Percentiles rank a stretch among this genome's conserved stretches.
These are phyloP conservation scores for Somateria mollissima DNA, from an alignment of 2,797 vertebrate species.

Conservation along the genomic window DNA sequence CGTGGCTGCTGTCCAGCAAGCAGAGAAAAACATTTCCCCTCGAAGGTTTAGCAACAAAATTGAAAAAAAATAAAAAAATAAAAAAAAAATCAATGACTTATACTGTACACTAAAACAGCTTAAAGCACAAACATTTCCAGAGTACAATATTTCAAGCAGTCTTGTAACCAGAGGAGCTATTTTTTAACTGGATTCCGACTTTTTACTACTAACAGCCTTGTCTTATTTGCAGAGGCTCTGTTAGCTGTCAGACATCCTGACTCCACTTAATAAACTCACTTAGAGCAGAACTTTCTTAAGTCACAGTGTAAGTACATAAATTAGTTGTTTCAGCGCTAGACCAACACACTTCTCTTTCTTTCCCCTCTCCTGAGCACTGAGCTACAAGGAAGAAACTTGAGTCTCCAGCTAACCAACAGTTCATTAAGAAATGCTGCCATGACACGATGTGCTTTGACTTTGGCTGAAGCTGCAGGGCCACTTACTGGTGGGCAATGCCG, in stretches of 20 bases:
- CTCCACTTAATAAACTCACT: constrained; percentile 81
- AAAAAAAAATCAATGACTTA: constrained; percentile 43
- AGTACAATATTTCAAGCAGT: constrained; percentile 67
- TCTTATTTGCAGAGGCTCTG: constrained; percentile 72
- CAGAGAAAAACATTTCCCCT: constrained; percentile 57
- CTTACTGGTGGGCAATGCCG: neutral
- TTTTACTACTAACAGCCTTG: constrained; percentile 73
- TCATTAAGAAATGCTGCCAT: constrained; percentile 53
- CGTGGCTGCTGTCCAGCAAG: constrained; percentile 40
- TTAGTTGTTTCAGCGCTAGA: constrained; percentile 68
- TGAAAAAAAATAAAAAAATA: neutral
- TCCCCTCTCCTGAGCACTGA: constrained; percentile 39
- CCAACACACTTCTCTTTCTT: constrained; percentile 66
- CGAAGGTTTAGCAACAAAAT: constrained; percentile 34
- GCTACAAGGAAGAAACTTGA: constrained; percentile 33
- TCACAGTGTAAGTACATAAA: constrained; percentile 73
- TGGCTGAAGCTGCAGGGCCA: neutral
- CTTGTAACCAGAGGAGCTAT: constrained; percentile 65
- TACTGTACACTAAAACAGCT: constrained; percentile 41
- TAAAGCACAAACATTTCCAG: constrained; percentile 69
- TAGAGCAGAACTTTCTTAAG: constrained; percentile 72
- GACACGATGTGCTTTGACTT: neutral
- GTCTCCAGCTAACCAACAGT: constrained; percentile 35
- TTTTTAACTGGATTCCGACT: constrained; percentile 70
- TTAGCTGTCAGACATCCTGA: constrained; percentile 79